Conservation (phyloP, 2,797 vertebrate species). For the Epinephelus malabaricus region DNA sequence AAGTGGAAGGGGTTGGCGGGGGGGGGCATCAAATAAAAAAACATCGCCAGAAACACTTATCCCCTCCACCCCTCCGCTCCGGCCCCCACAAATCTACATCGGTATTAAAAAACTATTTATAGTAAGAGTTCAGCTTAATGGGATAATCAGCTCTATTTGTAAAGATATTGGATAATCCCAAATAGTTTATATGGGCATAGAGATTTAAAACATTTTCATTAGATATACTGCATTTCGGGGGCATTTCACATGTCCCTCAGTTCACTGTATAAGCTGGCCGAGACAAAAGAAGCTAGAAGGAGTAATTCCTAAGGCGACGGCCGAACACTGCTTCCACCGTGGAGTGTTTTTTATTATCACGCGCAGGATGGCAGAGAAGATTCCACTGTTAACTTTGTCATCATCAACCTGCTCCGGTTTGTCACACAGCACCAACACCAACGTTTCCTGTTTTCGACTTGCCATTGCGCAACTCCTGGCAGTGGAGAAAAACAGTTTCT, state of each 20-base stretch:
- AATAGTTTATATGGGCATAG: constrained; percentile 82
- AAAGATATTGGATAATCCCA: constrained; percentile 88
- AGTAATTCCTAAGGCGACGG: constrained; percentile 45
- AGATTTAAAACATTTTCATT: constrained; percentile 86
- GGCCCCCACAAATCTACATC: constrained; percentile 83
- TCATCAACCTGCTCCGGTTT: constrained; percentile 12
- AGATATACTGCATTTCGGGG: constrained; percentile 74
- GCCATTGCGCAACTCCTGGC: constrained; percentile 17
- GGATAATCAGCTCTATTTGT: constrained; percentile 88
- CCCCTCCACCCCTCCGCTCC: constrained; percentile 61
- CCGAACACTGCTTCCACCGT: constrained; percentile 29
- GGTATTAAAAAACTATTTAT: constrained; percentile 87
- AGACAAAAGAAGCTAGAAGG: constrained; percentile 65
- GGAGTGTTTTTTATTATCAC: constrained; percentile 11
- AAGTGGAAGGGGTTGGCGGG: background rate
- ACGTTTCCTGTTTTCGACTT: constrained; percentile 32
- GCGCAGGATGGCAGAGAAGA: constrained; percentile 14
- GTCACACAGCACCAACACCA: constrained; percentile 12
- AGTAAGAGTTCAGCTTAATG: constrained; percentile 86
- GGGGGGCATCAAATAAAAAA: constrained; percentile 72
- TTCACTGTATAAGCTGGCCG: constrained; percentile 46
- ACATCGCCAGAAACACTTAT: constrained; percentile 82
- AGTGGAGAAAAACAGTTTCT: background rate
- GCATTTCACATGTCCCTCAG: constrained; percentile 77
- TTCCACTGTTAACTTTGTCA: constrained; percentile 21